Percentiles rank a stretch among this genome's conserved stretches.
Evolutionary conservation across 2,888 invertebrate genomes (phyloP).

Genomic region (Spicauda simplicius): DNA sequence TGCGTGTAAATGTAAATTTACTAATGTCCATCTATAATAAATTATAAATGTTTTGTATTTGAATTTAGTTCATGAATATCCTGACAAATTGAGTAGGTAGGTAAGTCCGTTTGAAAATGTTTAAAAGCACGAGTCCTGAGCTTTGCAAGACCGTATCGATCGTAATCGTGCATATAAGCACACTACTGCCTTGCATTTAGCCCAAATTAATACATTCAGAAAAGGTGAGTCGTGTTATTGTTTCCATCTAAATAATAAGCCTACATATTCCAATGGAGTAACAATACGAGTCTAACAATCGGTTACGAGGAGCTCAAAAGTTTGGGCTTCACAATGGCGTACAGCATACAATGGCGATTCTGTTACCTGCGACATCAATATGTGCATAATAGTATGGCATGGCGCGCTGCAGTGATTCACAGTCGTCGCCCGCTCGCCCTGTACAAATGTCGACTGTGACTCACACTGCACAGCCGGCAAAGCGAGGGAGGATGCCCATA

Average conservation of each 20-base stretch:
- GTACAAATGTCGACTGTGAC: constrained; percentile 51
- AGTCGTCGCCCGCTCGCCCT: constrained; percentile 53
- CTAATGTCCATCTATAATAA: too few species aligned
- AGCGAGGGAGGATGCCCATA: constrained; percentile 56
- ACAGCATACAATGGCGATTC: constrained; percentile 79
- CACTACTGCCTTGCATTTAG: not conserved
- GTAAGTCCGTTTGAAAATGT: not conserved
- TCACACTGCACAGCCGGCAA: constrained; percentile 39
- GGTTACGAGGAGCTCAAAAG: constrained; percentile 73
- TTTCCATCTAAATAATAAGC: constrained; percentile 65
- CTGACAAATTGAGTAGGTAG: not conserved
- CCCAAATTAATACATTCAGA: constrained; percentile 21
- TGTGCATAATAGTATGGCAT: constrained; percentile 75
- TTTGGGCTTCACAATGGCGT: constrained; percentile 76
- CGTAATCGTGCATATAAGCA: not conserved
- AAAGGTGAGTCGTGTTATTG: constrained; percentile 61
- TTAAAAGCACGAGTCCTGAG: not conserved
- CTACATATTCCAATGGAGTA: constrained; percentile 57
- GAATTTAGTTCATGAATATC: too few species aligned
- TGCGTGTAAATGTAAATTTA: too few species aligned
- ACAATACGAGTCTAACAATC: constrained; percentile 79
- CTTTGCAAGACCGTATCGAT: not conserved
- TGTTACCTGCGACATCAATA: constrained; percentile 79
- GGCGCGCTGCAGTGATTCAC: constrained; percentile 60
- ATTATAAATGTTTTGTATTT: too few species aligned